Conservation (phyloP, 2,888 invertebrate genomes). For the Drosophila rubida region DNA sequence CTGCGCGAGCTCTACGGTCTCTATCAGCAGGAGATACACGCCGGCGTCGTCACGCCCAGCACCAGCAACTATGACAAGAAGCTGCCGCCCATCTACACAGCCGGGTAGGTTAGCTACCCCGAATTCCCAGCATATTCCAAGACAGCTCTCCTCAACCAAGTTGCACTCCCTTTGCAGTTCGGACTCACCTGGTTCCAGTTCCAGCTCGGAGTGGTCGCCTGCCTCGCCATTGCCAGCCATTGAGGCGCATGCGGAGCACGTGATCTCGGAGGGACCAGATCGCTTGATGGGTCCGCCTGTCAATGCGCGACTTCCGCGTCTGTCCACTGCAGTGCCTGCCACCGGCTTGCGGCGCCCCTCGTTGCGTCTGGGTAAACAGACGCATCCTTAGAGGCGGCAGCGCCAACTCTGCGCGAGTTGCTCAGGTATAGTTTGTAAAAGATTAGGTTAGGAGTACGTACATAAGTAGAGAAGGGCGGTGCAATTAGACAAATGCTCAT, state of each 20-base stretch:
- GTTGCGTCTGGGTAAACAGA: conserved; percentile 61
- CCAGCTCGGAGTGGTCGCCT: conserved; percentile 85
- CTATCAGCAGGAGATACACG: conserved; percentile 95
- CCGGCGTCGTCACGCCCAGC: conserved; percentile 87
- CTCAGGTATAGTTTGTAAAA: conserved; percentile 65
- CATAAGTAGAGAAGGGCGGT: conserved; percentile 1
- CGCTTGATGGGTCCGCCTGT: conserved; percentile 84
- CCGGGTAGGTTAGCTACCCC: conserved; percentile 77
- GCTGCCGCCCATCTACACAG: conserved; percentile 84
- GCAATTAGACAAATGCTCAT: conserved; percentile 28
- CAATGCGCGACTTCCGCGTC: conserved; percentile 81
- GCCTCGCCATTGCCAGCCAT: conserved; percentile 83
- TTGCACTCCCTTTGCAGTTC: conserved; percentile 66
- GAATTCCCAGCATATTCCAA: neutral
- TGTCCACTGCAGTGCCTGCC: conserved; percentile 56
- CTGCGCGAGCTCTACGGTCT: conserved; percentile 92
- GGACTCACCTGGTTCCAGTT: conserved; percentile 85
- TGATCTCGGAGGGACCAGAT: conserved; percentile 72
- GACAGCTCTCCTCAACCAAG: neutral
- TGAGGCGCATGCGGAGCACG: conserved; percentile 62
- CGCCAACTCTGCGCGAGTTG: conserved; percentile 43
- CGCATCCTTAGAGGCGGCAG: conserved; percentile 54
- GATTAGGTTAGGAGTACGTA: conserved; percentile 31
- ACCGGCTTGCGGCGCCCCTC: conserved; percentile 58
- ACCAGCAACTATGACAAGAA: conserved; percentile 83